These are phyloP conservation scores for Trachelipus rathkii DNA, from an alignment of 1,140 invertebrate species.

Conservation along the genomic window DNA sequence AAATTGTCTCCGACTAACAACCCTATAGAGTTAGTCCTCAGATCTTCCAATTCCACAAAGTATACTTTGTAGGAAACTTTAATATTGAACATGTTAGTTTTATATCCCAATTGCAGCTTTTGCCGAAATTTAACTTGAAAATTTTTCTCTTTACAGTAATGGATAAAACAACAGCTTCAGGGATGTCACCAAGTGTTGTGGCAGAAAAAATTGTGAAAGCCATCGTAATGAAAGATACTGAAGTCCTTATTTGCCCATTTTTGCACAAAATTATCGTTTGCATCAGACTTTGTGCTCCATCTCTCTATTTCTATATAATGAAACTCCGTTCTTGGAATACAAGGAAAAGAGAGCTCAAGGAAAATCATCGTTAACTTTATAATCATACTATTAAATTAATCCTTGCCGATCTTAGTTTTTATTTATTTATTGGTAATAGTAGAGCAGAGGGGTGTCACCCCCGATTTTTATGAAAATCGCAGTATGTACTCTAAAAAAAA, in stretches of 20 bases:
- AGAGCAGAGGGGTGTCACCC: too few relatives aligned
- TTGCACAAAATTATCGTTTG: constrained; percentile 64
- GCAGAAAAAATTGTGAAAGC: constrained; percentile 66
- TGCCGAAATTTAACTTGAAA: not conserved
- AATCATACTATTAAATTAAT: too few relatives aligned
- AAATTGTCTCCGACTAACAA: too few relatives aligned
- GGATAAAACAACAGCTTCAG: constrained; percentile 72
- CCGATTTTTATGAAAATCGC: too few relatives aligned
- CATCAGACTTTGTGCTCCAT: constrained; percentile 65
- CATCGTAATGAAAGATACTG: constrained; percentile 63
- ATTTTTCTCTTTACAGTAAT: constrained; percentile 59
- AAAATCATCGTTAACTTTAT: too few relatives aligned
- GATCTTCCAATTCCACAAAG: too few relatives aligned
- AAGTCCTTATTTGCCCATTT: constrained; percentile 66
- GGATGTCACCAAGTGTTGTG: constrained; percentile 67
- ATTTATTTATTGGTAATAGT: too few relatives aligned
- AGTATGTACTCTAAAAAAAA: too few relatives aligned
- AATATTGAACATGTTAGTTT: constrained; percentile 5
- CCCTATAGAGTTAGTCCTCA: too few relatives aligned
- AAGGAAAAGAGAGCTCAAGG: too few relatives aligned
- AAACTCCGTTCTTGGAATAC: not conserved
- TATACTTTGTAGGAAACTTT: too few relatives aligned
- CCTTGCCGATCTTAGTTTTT: too few relatives aligned
- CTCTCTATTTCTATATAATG: constrained; percentile 49
- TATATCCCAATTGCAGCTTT: not conserved